Evolutionary conservation across 1,140 invertebrate genomes (phyloP).

Genomic region (Subanguina moxae): DNA sequence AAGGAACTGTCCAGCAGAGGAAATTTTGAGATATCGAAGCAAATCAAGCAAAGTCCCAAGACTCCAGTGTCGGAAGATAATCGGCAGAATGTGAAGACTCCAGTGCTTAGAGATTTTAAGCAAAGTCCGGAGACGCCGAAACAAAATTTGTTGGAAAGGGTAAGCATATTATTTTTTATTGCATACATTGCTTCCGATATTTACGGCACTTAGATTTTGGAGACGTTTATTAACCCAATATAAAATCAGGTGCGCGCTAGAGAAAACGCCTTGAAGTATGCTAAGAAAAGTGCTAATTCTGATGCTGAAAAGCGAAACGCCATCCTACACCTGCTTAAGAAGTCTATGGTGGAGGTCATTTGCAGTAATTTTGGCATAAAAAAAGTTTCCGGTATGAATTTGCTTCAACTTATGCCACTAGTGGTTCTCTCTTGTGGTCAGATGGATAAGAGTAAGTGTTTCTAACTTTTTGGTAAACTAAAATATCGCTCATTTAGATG

Average conservation of each 20-base stretch:
- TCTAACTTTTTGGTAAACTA: background rate
- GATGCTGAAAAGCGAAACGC: background rate
- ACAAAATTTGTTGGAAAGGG: background rate
- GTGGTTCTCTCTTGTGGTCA: background rate
- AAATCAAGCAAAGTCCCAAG: too few relatives aligned
- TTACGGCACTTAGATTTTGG: background rate
- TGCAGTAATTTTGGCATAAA: background rate
- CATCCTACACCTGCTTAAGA: background rate
- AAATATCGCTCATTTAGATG: background rate
- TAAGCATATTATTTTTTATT: background rate
- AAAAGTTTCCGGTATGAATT: slow-evolving; percentile 2
- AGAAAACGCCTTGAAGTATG: background rate
- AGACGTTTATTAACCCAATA: background rate
- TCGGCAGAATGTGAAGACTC: background rate
- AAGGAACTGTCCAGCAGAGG: background rate
- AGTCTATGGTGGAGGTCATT: slow-evolving; percentile 14
- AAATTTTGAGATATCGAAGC: too few relatives aligned
- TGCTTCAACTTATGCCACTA: background rate
- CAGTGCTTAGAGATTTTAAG: background rate
- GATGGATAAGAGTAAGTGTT: slow-evolving; percentile 7
- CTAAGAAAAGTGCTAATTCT: background rate
- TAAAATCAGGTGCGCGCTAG: background rate
- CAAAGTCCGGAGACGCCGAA: background rate
- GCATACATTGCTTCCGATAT: too few relatives aligned
- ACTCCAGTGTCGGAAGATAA: background rate